These are phyloP conservation scores for Homarus americanus DNA, from an alignment of 1,140 invertebrate species.

Conservation along the genomic window DNA sequence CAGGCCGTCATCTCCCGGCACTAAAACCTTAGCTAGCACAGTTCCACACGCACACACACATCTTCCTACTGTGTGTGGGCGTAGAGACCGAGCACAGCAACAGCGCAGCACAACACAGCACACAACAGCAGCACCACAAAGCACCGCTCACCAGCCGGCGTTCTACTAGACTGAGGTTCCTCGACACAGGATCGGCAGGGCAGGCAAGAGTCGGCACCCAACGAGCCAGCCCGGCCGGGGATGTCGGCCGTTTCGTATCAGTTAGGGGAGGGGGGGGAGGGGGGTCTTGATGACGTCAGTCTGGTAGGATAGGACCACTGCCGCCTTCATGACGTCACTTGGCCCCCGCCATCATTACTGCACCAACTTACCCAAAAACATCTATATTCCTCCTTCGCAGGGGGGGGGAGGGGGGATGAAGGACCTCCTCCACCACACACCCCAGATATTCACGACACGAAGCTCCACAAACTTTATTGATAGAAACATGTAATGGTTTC, in stretches of 20 bases:
- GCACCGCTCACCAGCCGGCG: slow-evolving; percentile 41
- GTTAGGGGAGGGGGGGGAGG: background rate
- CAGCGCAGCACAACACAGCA: slow-evolving; percentile 11
- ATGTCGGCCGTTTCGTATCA: background rate
- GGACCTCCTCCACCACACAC: no score
- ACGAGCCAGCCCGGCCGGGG: background rate
- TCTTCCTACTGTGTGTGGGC: no score
- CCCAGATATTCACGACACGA: no score
- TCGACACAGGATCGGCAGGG: background rate
- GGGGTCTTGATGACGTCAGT: background rate
- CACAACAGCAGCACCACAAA: slow-evolving; percentile 6
- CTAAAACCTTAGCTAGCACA: no score
- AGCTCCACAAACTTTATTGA: no score
- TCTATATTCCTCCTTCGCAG: background rate
- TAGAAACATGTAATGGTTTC: no score
- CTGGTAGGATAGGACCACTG: background rate
- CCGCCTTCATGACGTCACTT: background rate
- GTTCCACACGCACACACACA: no score
- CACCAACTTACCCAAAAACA: background rate
- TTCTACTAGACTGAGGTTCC: slow-evolving; percentile 32
- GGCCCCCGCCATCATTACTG: background rate
- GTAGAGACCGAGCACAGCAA: background rate
- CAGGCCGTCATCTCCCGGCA: no score
- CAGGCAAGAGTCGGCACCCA: background rate
- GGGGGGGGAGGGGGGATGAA: no score